Evolutionary conservation across 1,140 invertebrate genomes (phyloP).

Genomic region (Dinoponera quadriceps): DNA sequence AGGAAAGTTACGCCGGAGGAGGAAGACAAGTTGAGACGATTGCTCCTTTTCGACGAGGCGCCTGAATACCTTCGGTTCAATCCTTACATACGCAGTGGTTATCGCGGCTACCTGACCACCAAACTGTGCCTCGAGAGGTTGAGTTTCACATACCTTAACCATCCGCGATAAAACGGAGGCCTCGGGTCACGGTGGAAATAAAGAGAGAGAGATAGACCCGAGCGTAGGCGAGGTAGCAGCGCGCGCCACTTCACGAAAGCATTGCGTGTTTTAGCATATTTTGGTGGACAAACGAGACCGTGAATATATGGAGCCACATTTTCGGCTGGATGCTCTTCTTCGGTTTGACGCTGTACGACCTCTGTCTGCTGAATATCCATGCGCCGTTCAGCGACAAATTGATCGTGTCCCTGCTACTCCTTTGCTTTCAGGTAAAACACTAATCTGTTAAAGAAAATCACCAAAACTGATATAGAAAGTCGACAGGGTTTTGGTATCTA

Average conservation of each 20-base stretch:
- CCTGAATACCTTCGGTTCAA: slow-evolving; percentile 94
- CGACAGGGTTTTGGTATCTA: not conserved
- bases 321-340: slow-evolving; percentile 96
- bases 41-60: slow-evolving; percentile 88
- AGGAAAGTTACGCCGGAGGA: slow-evolving; percentile 77
- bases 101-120: slow-evolving; percentile 92
- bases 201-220: not conserved
- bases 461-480: no score
- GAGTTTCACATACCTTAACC: not conserved
- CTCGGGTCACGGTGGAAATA: no score
- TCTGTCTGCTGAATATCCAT: slow-evolving; percentile 92
- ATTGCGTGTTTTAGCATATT: slow-evolving; percentile 89
- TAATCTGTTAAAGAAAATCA: no score
- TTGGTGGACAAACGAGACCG: slow-evolving; percentile 98
- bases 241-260: not conserved
- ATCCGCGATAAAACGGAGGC: not conserved
- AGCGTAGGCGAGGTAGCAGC: not conserved
- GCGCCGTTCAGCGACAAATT: slow-evolving; percentile 93
- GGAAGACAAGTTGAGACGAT: slow-evolving; percentile 82
- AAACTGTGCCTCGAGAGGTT: slow-evolving; percentile 95
- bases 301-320: slow-evolving; percentile 99
- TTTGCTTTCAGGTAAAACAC: slow-evolving; percentile 94
- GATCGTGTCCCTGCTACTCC: slow-evolving; percentile 92
- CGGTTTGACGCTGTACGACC: slow-evolving; percentile 93
- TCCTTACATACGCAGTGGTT: slow-evolving; percentile 89